A percentile compares a stretch with the other conserved stretches of the same genome.
Evolutionary conservation across 64 coral and sea anemone genomes (phyloP).

Genomic region (Porites lutea): DNA sequence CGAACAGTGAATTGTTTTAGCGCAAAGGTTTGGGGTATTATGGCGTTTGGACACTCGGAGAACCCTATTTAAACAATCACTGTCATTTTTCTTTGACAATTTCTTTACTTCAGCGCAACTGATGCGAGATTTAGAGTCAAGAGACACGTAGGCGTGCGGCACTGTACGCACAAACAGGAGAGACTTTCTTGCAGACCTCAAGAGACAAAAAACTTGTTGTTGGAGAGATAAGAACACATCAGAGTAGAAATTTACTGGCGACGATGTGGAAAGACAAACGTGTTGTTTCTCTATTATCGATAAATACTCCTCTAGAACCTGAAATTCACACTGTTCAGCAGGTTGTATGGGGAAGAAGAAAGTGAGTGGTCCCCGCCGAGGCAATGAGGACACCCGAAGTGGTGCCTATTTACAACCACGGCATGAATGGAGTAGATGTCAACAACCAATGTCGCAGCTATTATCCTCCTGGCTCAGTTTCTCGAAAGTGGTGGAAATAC

Average conservation of each 20-base stretch:
- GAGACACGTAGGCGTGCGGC: conserved; percentile 19
- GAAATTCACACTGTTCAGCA: conserved; percentile 5
- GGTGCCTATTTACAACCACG: too few species aligned
- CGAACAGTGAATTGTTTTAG: neutral
- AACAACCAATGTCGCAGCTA: too few species aligned
- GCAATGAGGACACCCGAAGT: neutral
- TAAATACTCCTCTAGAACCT: neutral
- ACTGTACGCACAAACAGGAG: conserved; percentile 33
- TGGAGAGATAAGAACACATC: conserved; percentile 29
- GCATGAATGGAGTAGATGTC: too few species aligned
- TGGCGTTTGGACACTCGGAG: neutral
- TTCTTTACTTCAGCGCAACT: conserved; percentile 13
- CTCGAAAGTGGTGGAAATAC: conserved; percentile 40
- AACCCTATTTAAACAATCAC: neutral
- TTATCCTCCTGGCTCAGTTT: conserved; percentile 4
- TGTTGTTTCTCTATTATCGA: conserved; percentile 39
- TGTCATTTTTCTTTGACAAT: conserved; percentile 4
- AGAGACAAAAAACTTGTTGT: conserved; percentile 9
- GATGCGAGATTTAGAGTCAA: neutral
- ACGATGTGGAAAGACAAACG: conserved; percentile 62
- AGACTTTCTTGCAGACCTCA: conserved; percentile 45
- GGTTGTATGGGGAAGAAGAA: neutral
- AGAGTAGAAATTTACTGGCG: conserved; percentile 39
- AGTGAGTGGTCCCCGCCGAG: conserved; percentile 1
- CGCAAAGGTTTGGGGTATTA: neutral